Evolutionary conservation across 2,888 invertebrate genomes (phyloP), one percentile per base, ranked within the genome.

Genomic region (Xanthia icteritia): DNA sequence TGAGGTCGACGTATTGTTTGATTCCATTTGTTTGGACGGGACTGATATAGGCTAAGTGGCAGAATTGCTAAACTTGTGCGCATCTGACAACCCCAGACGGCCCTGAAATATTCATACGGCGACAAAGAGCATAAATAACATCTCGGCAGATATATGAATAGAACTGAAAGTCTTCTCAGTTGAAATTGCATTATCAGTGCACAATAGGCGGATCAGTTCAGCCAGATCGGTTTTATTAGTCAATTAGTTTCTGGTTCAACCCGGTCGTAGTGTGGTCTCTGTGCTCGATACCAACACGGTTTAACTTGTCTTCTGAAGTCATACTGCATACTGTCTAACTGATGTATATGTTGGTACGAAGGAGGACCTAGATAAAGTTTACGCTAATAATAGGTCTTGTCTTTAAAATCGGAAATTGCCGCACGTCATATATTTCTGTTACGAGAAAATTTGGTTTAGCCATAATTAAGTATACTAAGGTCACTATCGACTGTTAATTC

Each of bases 101-200:
- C 27, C n/a, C 63, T 27, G 39, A 48, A 56, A 48, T 71, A 66
- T 73, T 78, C 70, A 27, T 54, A 77, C 56, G 61, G 45, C 69
- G 13, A 68, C 39, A 69, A 75, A 54, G 27, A 42, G 13, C 27
- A 67, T 48, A 83, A 65, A 60, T 73, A 56, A 54, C 17, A 54
- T 68, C 45, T 83, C 27, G 39, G 15, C 54, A 61, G 31, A 72
- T 63, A 20, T 31, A 45, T 39, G 27, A 68, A 76, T 58, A 54
- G 42, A 69, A 66, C 69, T 76, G 64, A 61, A 72, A 85, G 9
- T 66, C 31, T 63, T 64, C 36, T 39, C 69, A 69, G 74, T 84
- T 80, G 56, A 66, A 68, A 63, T 70, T 85, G 72, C 70, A 85
- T 54, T 76, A 69, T 76, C 66, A 76, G 45, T 71, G 77, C 82